Evolutionary conservation across 2,888 invertebrate genomes (phyloP).

Genomic region (Calliopum simillimum): DNA sequence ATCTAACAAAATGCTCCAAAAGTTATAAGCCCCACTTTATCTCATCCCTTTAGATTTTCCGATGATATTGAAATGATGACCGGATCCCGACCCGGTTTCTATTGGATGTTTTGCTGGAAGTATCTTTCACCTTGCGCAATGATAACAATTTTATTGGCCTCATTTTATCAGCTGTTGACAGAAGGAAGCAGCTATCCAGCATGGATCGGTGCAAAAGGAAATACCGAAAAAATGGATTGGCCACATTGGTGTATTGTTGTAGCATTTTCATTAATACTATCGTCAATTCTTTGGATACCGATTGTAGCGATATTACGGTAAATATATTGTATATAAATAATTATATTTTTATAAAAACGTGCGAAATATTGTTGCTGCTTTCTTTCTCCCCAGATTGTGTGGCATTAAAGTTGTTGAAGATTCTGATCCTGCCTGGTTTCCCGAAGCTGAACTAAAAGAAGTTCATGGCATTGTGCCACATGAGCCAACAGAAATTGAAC

Average conservation of each 20-base stretch:
- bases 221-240: conserved; percentile 84
- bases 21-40: too few relatives aligned
- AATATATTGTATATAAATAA: conserved; percentile 33
- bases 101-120: conserved; percentile 96
- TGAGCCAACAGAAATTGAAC: conserved; percentile 82
- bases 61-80: conserved; percentile 97
- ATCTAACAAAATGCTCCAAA: too few relatives aligned
- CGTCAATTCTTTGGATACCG: conserved; percentile 91
- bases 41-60: conserved; percentile 75
- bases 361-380: neutral
- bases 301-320: conserved; percentile 84
- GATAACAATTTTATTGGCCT: conserved; percentile 86
- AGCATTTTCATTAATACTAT: conserved; percentile 79
- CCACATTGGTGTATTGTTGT: conserved; percentile 85
- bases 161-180: conserved; percentile 82
- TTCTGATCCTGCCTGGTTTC: conserved; percentile 93
- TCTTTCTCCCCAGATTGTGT: conserved; percentile 75
- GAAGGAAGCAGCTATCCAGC: conserved; percentile 88
- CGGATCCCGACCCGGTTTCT: conserved; percentile 85
- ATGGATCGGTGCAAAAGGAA: conserved; percentile 81
- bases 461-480: conserved; percentile 90
- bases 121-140: conserved; percentile 91
- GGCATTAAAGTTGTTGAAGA: conserved; percentile 86
- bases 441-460: conserved; percentile 86
- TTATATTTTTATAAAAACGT: neutral